These are phyloP conservation scores for Trematomus bernacchii DNA, from an alignment of 2,797 vertebrate species.

Conservation along the genomic window DNA sequence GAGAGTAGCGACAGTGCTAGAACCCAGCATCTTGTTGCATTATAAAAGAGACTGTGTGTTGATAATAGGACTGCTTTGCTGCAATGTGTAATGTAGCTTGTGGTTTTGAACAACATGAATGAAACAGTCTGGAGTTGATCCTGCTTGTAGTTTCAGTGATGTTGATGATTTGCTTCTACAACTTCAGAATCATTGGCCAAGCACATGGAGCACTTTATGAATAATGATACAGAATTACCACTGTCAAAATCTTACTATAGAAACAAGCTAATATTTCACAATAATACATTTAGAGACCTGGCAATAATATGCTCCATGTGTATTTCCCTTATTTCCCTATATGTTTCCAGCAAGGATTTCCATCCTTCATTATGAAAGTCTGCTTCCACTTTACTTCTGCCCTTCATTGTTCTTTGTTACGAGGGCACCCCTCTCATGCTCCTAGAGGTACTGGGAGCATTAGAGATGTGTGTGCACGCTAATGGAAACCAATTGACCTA, in stretches of 20 bases:
- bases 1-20: constrained; percentile 10
- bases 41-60: constrained; percentile 24
- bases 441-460: constrained; percentile 16
- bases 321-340: constrained; percentile 47
- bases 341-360: constrained; percentile 53
- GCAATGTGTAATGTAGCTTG: constrained; percentile 47
- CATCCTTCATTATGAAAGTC: constrained; percentile 57
- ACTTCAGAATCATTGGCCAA: constrained; percentile 4
- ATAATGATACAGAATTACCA: background rate
- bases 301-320: constrained; percentile 50
- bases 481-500: constrained; percentile 62
- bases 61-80: constrained; percentile 35
- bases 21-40: background rate
- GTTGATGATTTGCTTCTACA: constrained; percentile 1
- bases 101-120: constrained; percentile 38
- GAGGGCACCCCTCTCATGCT: constrained; percentile 32
- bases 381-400: constrained; percentile 63
- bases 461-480: constrained; percentile 27
- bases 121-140: constrained; percentile 24
- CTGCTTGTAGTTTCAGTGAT: constrained; percentile 35
- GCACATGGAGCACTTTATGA: background rate
- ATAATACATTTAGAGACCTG: constrained; percentile 39
- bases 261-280: constrained; percentile 26
- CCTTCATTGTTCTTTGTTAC: constrained; percentile 63
- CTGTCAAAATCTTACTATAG: constrained; percentile 5